Conservation (phyloP, 2,113 vertebrate species). For the Phylloscopus whistleri region DNA sequence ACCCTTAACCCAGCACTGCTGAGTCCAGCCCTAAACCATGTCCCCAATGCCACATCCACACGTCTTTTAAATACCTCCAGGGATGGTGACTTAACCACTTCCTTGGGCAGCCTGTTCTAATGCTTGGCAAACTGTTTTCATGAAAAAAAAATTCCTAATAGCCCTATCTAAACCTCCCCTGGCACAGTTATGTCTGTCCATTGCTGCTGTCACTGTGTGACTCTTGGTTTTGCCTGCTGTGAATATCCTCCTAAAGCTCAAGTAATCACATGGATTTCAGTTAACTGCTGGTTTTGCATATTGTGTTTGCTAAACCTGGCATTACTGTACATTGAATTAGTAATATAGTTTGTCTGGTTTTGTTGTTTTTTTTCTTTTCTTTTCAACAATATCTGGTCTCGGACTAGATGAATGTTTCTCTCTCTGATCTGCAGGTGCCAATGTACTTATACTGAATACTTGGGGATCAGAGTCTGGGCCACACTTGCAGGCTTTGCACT, state of each 20-base stretch:
- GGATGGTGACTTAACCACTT: not conserved
- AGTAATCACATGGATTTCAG: not conserved
- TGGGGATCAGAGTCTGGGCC: conserved; percentile 86
- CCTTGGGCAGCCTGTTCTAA: not conserved
- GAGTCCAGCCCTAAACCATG: not conserved
- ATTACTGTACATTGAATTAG: not conserved
- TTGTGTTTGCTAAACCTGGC: not conserved
- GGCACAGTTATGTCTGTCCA: not conserved
- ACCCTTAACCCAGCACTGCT: not conserved
- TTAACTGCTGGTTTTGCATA: not conserved
- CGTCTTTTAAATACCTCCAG: not conserved
- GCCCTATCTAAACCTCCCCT: not conserved
- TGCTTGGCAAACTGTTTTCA: not conserved
- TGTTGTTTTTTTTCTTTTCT: not conserved
- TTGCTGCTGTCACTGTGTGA: not conserved
- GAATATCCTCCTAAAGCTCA: not conserved
- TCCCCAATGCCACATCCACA: not conserved
- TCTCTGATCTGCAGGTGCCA: conserved; percentile 80
- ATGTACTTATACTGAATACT: conserved; percentile 83
- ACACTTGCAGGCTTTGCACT: conserved; percentile 93
- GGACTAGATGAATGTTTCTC: not conserved
- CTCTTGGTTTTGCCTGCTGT: not conserved
- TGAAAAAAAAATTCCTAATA: not conserved
- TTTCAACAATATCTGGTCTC: not conserved
- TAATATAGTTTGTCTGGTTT: not conserved